These are phyloP conservation scores for Anoplopoma fimbria DNA, from an alignment of 2,113 vertebrate genomes.

Conservation along the genomic window DNA sequence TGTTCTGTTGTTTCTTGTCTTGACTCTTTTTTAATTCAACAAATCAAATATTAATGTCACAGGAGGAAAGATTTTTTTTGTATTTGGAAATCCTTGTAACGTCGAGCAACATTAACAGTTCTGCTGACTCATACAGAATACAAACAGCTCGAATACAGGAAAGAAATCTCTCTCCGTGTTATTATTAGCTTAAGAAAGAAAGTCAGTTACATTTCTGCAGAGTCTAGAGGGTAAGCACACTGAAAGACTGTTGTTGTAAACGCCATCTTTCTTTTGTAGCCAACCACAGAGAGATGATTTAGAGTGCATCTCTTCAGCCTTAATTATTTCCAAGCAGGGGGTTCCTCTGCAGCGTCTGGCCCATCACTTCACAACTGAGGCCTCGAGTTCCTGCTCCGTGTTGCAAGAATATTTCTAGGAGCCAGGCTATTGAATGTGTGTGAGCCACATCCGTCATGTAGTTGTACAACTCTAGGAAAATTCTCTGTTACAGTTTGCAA, in stretches of 20 bases:
- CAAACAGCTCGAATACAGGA: conserved; percentile 19
- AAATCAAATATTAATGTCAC: conserved; percentile 46
- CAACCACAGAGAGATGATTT: conserved; percentile 59
- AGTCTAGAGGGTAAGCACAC: neutral
- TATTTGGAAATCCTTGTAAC: conserved; percentile 3
- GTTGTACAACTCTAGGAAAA: conserved; percentile 53
- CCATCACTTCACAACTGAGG: conserved; percentile 41
- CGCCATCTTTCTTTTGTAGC: conserved; percentile 31
- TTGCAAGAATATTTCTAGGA: conserved; percentile 60
- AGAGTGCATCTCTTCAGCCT: conserved; percentile 41
- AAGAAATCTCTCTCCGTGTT: conserved; percentile 30
- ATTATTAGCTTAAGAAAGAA: conserved; percentile 51
- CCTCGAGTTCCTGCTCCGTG: conserved; percentile 61
- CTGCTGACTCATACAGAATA: conserved; percentile 38
- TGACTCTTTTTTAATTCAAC: conserved; percentile 33
- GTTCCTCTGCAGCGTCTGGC: conserved; percentile 61
- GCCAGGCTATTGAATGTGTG: conserved; percentile 52
- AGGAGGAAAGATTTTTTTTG: neutral
- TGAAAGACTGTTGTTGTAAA: neutral
- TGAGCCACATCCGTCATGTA: conserved; percentile 59
- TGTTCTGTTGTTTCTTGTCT: conserved; percentile 58
- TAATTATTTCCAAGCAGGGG: conserved; percentile 67
- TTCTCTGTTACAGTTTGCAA: conserved; percentile 44
- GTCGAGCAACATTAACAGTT: neutral
- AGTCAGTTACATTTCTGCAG: conserved; percentile 31